phyloP scores from a whole-genome alignment of 2,797 vertebrate genomes.

The Oryzias sinensis region DNA sequence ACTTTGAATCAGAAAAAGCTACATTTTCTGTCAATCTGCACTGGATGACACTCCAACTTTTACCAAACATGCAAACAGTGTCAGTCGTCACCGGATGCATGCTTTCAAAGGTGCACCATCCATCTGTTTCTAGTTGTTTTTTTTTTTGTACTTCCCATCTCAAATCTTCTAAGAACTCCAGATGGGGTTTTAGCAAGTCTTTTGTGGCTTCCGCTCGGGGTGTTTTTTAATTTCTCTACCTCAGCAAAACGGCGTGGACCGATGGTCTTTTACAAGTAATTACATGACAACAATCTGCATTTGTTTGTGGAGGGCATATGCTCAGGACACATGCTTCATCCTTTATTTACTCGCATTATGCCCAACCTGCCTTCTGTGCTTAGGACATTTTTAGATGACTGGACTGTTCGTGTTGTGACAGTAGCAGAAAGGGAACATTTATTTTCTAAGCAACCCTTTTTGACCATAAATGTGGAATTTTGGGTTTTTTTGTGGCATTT shows the following conservation, averaged over 20 bases:
- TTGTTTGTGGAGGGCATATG: conserved; percentile 27
- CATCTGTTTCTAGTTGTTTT: neutral
- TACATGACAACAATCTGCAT: conserved; percentile 29
- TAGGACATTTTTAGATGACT: conserved; percentile 20
- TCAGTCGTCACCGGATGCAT: neutral
- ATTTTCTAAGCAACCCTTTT: neutral
- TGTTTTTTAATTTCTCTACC: conserved; percentile 11
- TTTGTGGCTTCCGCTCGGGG: neutral
- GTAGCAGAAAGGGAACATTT: neutral
- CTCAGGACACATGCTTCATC: conserved; percentile 36
- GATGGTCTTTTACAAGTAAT: conserved; percentile 14
- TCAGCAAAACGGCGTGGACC: conserved; percentile 4
- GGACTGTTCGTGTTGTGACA: neutral
- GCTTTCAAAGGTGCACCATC: neutral
- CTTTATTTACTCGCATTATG: conserved; percentile 43
- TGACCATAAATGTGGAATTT: no score
- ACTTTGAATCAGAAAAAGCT: conserved; percentile 8
- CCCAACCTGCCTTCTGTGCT: conserved; percentile 28
- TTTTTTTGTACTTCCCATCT: neutral
- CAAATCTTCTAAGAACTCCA: conserved; percentile 1
- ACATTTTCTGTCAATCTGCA: neutral
- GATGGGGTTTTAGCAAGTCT: conserved; percentile 14
- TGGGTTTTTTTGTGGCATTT: no score
- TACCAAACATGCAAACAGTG: neutral
- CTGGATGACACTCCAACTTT: neutral